Base-by-base conservation (phyloP, 2,113 vertebrate species). In the Callionymus lyra region DNA sequence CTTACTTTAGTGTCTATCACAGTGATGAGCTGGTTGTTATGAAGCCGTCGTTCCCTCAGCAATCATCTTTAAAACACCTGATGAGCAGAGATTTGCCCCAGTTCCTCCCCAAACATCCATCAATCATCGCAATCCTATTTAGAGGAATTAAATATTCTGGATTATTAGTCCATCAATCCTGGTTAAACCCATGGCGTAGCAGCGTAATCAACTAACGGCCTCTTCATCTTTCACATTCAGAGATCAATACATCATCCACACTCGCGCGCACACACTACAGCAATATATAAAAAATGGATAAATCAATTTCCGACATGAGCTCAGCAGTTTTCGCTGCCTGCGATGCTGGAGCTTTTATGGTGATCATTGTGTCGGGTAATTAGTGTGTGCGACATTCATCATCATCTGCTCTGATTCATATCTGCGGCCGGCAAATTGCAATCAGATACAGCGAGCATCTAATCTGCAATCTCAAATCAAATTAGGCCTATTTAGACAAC, bases 401-500 rank as follows among this genome's bases (percentile, higher is more conserved):
- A 80, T 76, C 69, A 82, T 66, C 55, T 57, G 59, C 62, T 57
- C 59, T 65, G 68, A 76, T 79, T 70, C 75, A 73, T 79, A 75
- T 80, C 74, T 72, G 77, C 59, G 60, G 68, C 76, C 76, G 76
- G 80, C 68, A 79, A 82, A 82, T 79, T 79, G 72, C 80, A 81
- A 82, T 81, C 80, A 82, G 80, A 79, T 82, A 79, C 71, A 74
- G 67, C 56, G 51, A 62, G 48, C 61, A 79, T 77, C 77, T 81
- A 76, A 82, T 81, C 80, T 79, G 63, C 66, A 68, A 80, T 82
- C 76, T 76, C 62, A 79, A 81, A 81, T 82, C 77, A 77, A 79
- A 82, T 82, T 77, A 81, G 74, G 65, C 74, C 74, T 81, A 79
- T 82, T 82, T 80, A 77, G 77, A 76, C 75, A 77, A 77, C 75